These are phyloP conservation scores for Bellardia bayeri DNA, from an alignment of 2,888 invertebrate species.

Conservation along the genomic window DNA sequence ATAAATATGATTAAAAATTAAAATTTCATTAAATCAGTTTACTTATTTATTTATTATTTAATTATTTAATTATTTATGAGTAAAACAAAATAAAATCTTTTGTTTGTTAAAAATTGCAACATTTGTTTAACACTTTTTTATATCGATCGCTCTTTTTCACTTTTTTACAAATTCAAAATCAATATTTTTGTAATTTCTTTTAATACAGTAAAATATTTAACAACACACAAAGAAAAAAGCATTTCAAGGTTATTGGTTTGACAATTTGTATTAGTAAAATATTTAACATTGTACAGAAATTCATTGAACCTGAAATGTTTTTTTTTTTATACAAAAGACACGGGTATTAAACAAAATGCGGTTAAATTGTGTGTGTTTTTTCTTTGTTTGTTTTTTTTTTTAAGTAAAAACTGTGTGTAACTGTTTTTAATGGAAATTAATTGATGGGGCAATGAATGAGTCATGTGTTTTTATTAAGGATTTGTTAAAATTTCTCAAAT, in stretches of 20 bases:
- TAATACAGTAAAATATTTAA: background rate
- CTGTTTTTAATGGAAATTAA: slow-evolving; percentile 45
- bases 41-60: no score
- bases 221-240: background rate
- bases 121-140: background rate
- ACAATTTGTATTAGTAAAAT: slow-evolving; percentile 24
- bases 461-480: slow-evolving; percentile 7
- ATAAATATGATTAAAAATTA: background rate
- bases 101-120: background rate
- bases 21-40: background rate
- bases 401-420: slow-evolving; percentile 30
- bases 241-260: slow-evolving; percentile 59
- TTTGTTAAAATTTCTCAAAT: background rate
- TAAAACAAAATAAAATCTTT: background rate
- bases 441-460: slow-evolving; percentile 24
- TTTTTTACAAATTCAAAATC: background rate
- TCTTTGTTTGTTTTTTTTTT: background rate
- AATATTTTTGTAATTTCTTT: background rate
- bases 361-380: slow-evolving; percentile 23
- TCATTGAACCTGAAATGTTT: slow-evolving; percentile 51
- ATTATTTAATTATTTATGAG: slow-evolving; percentile 6
- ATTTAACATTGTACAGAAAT: slow-evolving; percentile 31
- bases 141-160: background rate
- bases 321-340: slow-evolving; percentile 18
- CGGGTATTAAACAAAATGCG: slow-evolving; percentile 13